Evolutionary conservation across 1,140 invertebrate species (phyloP), one percentile per base, ranked within the genome.

Genomic region (Drosophila varians): DNA sequence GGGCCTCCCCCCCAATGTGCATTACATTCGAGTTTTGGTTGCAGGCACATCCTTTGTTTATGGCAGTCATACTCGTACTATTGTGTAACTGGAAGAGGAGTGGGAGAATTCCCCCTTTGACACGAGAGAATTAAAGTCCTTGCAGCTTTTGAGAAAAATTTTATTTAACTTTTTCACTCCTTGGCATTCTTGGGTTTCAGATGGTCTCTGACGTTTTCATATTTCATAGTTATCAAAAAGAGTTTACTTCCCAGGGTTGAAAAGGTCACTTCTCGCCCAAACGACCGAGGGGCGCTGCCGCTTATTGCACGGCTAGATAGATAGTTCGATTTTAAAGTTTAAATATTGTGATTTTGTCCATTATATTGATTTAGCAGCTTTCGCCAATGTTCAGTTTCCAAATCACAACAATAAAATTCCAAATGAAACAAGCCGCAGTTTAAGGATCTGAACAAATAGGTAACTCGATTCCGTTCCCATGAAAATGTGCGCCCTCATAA

Each of bases 21-120:
- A 72, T 76, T 80, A 72, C 68, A 66, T 75, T 66, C 73, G 28
- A 80, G 57, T 71, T 72, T 61, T 51, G n/a, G 25, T 19, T 16
- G 52, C 28, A 46, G 38, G 43, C 58, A 53, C 28, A 72, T 61
- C 60, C 72, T 73, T 80, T 80, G 77, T 76, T 80, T 75, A 66
- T 56, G 73, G 57, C 34, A 45, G 48, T 56, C 77, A 62, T 79
- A 75, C 55, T 60, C 71, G 77, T 57, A 51, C 65, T 75, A 80
- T 79, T 79, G 77, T 79, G 70, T 71, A 79, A 65, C 77, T 21
- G 75, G 49, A 28, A 28, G 9, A 14, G 12, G 34, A 36, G 34
- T 1, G n/a, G 12, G 34, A 14, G n/a, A 36, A 3, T 12, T 5
- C n/a, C 34, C 34, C 12, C 4, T 36, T n/a, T 7, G 34, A 12